Evolutionary conservation across 1,140 invertebrate genomes (phyloP).

Genomic region (Littorina saxatilis): DNA sequence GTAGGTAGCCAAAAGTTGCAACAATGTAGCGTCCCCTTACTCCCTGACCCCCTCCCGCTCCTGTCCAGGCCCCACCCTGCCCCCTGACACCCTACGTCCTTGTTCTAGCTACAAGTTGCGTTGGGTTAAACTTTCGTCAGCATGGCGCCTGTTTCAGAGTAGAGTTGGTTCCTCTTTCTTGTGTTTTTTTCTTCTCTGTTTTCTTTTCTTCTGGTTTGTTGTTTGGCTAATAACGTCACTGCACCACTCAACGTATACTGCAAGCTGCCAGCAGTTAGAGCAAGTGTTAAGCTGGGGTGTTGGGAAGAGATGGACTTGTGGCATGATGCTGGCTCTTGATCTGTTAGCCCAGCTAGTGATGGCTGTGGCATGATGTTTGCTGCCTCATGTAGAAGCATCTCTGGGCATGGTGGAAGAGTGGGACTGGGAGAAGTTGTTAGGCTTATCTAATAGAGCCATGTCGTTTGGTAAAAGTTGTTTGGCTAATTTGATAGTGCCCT

Average conservation of each 20-base stretch:
- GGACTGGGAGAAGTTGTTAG: too few species aligned
- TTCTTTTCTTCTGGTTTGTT: background rate
- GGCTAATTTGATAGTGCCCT: too few species aligned
- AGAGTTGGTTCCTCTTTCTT: background rate
- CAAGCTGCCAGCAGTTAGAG: too few species aligned
- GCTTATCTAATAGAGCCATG: too few species aligned
- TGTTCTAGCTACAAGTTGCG: background rate
- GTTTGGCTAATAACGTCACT: slow-evolving; percentile 8
- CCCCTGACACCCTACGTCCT: background rate
- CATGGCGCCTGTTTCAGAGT: background rate
- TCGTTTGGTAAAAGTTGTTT: too few species aligned
- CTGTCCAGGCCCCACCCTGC: background rate
- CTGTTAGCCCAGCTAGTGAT: too few species aligned
- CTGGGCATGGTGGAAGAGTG: too few species aligned
- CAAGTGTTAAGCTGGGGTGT: too few species aligned
- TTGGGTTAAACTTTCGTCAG: background rate
- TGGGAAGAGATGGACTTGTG: too few species aligned
- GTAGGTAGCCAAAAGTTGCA: slow-evolving; percentile 61
- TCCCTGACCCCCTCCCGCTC: background rate
- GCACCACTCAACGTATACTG: slow-evolving; percentile 4
- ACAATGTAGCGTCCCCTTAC: background rate
- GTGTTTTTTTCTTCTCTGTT: background rate
- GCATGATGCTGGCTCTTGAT: too few species aligned
- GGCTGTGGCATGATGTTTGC: too few species aligned
- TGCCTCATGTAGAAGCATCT: too few species aligned